Percentiles rank a stretch among this genome's conserved stretches.
Evolutionary conservation across 2,797 vertebrate species (phyloP).

Genomic region (Xyrichtys novacula): DNA sequence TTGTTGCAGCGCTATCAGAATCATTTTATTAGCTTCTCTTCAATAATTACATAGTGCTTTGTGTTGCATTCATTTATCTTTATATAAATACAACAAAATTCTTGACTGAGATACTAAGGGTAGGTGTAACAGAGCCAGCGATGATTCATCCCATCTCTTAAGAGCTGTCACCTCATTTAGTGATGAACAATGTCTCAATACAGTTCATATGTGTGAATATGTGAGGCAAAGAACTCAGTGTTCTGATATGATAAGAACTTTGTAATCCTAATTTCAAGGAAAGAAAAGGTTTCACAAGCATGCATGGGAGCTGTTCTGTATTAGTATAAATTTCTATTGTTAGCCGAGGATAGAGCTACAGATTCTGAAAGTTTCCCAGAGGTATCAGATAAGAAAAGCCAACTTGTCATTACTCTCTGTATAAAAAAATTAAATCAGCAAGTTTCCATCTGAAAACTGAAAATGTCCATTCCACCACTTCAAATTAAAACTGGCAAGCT

Average conservation of each 20-base stretch:
- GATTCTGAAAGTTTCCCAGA: neutral
- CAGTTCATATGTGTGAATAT: constrained; percentile 44
- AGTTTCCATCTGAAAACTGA: neutral
- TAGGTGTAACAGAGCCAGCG: constrained; percentile 10
- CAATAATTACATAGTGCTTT: constrained; percentile 5
- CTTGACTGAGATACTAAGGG: neutral
- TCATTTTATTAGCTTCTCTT: neutral
- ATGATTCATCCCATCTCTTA: constrained; percentile 24
- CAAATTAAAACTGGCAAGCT: neutral
- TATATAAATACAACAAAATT: neutral
- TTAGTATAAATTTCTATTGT: constrained; percentile 2
- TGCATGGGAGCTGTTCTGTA: neutral
- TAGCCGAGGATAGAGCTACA: neutral
- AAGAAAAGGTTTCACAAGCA: neutral
- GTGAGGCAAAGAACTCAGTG: constrained; percentile 39
- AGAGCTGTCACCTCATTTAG: constrained; percentile 29
- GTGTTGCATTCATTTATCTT: constrained; percentile 3
- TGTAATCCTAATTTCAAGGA: constrained; percentile 1
- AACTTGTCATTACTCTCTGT: neutral
- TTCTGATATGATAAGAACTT: constrained; percentile 42
- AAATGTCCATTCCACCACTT: constrained; percentile 1
- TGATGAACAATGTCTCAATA: constrained; percentile 26
- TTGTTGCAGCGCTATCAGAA: constrained; percentile 10
- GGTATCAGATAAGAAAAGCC: constrained; percentile 5
- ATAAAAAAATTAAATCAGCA: neutral